A percentile compares a stretch with the other conserved stretches of the same genome.
Evolutionary conservation across 2,888 invertebrate genomes (phyloP).

Genomic region (Hedya salicella): DNA sequence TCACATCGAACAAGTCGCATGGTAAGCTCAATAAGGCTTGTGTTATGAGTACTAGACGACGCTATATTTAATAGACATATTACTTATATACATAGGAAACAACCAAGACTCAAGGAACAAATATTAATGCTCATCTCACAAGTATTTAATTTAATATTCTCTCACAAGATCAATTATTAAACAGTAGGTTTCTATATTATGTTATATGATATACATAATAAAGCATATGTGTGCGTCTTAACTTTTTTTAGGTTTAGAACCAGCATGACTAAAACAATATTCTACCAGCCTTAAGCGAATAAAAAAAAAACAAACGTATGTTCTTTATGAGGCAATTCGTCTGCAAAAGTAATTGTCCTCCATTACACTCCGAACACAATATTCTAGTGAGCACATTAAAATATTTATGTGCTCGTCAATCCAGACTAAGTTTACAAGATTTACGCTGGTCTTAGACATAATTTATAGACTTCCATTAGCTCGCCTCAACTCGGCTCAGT

Average conservation of each 20-base stretch:
- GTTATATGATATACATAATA: not conserved
- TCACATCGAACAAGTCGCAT: no score
- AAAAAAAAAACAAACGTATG: constrained; percentile 1
- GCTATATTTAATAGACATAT: no score
- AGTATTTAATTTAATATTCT: no score
- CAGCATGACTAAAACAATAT: not conserved
- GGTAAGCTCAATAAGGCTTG: no score
- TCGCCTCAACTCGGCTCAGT: constrained; percentile 9
- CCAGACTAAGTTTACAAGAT: constrained; percentile 29
- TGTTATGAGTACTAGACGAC: no score
- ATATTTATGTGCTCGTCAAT: constrained; percentile 37
- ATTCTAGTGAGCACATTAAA: constrained; percentile 23
- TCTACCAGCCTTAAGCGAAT: not conserved
- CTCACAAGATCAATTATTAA: no score
- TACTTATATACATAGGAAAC: no score
- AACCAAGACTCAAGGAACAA: no score
- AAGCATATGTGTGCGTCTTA: not conserved
- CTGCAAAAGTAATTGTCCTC: constrained; percentile 21
- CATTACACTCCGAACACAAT: constrained; percentile 11
- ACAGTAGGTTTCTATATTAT: no score
- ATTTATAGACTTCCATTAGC: constrained; percentile 33
- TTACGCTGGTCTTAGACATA: constrained; percentile 20
- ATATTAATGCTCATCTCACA: no score
- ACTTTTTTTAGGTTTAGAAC: not conserved
- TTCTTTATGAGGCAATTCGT: constrained; percentile 15